Evolutionary conservation across 2,113 vertebrate genomes (phyloP), one percentile per base, ranked within the genome.

Genomic region (Trematocara variabile): DNA sequence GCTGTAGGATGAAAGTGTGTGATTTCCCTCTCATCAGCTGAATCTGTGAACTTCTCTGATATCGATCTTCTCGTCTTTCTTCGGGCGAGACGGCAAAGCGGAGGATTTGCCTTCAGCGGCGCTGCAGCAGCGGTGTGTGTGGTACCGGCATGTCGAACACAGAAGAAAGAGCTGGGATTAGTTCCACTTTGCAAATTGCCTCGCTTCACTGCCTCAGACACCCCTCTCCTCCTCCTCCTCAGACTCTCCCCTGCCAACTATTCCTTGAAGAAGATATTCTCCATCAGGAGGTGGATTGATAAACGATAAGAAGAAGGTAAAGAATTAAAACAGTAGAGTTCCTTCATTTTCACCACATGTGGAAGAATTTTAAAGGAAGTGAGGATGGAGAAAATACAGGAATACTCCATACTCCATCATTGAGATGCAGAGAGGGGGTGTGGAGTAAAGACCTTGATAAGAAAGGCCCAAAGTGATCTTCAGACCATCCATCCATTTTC

Each of bases 161-260:
- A 85, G 82, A 87, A 83, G 54, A 88, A 88, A 91, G 79, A 28
- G 39, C 70, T 5, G 34, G 86, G 92, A 93, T 93, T 90, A 89
- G 90, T 89, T 91, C 88, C 92, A 84, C 88, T 93, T 93, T 91
- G 90, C 90, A 93, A 90, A 93, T 89, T 89, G 82, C 82, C 77
- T 92, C 37, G 80, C 85, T 85, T 82, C 85, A 82, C 87, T 83
- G 79, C 83, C 81, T 85, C 80, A 46, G 41, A 46, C 41, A 46
- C 41, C 22, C 37, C 25, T 48, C 68, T 55, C 55, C 65, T 11
- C 13, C 33, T 50, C 30, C 16, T n/a, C 58, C n/a, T 22, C 9
- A 4, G 1, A 34, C 56, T 84, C 83, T 68, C 22, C 56, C 13
- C 52, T 79, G 46, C 70, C 80, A 83, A 79, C 73, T 77, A 85